Base-by-base conservation (phyloP, 2,888 invertebrate genomes). In the Epinotia nisella region DNA sequence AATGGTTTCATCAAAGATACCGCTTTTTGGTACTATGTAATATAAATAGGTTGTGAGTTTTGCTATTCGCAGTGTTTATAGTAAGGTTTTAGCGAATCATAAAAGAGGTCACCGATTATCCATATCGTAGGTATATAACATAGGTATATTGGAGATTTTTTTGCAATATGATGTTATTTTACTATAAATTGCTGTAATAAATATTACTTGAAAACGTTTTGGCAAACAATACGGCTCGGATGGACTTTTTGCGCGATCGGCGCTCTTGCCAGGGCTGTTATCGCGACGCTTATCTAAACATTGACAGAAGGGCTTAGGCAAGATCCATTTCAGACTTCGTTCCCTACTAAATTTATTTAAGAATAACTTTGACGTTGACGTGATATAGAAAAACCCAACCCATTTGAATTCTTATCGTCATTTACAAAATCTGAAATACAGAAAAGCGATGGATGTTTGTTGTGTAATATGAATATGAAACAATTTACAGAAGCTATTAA, bases 211-310 rank as follows among this genome's bases (percentile, higher is more conserved):
- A 49, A 49, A 55, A 53, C 45, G 67, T 66, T 67, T 65, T 67
- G 35, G 55, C 72, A 56, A 68, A 61, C 67, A 72, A 68, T 68
- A 69, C 51, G 51, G 51, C 41, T 56, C 41, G 53, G 59, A 64
- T 69, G 64, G 64, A 62, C 62, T 73, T 73, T 73, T 69, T 64
- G 62, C 68, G 73, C 76, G 74, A 75, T 78, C 76, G 76, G 75
- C 74, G 75, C 74, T 75, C 71, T 56, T 56, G 74, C 78, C 77
- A 76, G 77, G 70, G 77, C 75, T 78, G 81, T 79, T 77, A 81
- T 81, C 79, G 78, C 78, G 78, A 80, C 78, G 79, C 82, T 85
- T 85, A 83, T 85, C 83, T 84, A 85, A 87, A 87, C 83, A 85
- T 85, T 87, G 84, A 84, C 82, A 83, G 78, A 83, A 83, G 81